A percentile compares a stretch with the other conserved stretches of the same genome.
Evolutionary conservation across 2,797 vertebrate species (phyloP).

Genomic region (Anguilla megastoma): DNA sequence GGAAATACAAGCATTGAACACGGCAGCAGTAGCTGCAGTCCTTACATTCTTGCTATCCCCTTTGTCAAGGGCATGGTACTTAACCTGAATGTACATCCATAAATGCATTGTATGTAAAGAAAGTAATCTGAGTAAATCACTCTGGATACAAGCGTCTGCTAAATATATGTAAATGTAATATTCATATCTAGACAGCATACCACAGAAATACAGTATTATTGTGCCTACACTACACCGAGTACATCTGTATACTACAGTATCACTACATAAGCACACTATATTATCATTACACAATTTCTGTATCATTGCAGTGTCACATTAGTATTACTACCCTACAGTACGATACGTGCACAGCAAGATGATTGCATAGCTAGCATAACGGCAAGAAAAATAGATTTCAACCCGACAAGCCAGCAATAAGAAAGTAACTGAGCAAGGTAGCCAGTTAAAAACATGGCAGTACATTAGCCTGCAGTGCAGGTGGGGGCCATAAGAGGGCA

Average conservation of each 20-base stretch:
- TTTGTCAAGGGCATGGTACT: no score
- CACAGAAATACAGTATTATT: no score
- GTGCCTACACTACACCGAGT: no score
- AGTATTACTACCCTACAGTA: not conserved
- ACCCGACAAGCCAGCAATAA: not conserved
- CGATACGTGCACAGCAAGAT: not conserved
- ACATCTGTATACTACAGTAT: not conserved
- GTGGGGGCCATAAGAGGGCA: not conserved
- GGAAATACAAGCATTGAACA: not conserved
- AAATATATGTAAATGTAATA: no score
- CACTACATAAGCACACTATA: not conserved
- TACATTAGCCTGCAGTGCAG: not conserved
- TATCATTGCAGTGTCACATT: not conserved
- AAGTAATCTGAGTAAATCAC: no score
- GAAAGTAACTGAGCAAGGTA: not conserved
- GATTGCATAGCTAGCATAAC: not conserved
- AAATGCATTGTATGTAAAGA: no score
- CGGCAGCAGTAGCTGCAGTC: no score
- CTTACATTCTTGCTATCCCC: no score
- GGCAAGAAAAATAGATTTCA: not conserved
- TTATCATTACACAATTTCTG: not conserved
- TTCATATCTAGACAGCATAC: no score
- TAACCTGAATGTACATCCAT: no score
- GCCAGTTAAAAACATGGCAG: not conserved
- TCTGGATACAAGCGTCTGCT: no score